Evolutionary conservation across 2,888 invertebrate species (phyloP).

Genomic region (Dascillus cervinus): DNA sequence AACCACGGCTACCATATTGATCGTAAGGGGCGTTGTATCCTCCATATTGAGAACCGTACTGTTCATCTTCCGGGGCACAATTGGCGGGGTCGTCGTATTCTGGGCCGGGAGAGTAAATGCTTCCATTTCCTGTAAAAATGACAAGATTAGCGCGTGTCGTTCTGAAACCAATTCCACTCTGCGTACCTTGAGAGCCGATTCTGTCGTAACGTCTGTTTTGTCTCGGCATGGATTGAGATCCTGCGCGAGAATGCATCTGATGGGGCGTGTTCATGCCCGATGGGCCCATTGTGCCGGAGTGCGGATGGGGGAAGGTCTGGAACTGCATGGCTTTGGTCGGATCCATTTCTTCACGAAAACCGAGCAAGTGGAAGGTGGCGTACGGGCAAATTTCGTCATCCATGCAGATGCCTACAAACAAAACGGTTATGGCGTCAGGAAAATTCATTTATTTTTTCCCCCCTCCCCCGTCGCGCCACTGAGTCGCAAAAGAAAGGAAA

Average conservation of each 20-base stretch:
- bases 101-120: constrained; percentile 74
- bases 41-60: constrained; percentile 80
- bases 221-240: constrained; percentile 80
- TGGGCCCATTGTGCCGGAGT: constrained; percentile 77
- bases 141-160: background rate
- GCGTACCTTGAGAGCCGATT: constrained; percentile 40
- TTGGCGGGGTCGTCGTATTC: constrained; percentile 93
- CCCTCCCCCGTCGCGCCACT: no score
- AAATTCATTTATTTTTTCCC: no score
- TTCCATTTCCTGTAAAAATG: constrained; percentile 59
- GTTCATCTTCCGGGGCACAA: constrained; percentile 85
- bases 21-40: constrained; percentile 79
- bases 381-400: constrained; percentile 96
- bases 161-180: background rate
- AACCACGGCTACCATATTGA: constrained; percentile 81
- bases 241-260: constrained; percentile 75
- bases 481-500: no score
- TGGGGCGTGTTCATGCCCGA: constrained; percentile 59
- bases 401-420: constrained; percentile 67
- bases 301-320: constrained; percentile 79
- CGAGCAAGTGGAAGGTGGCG: constrained; percentile 91
- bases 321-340: constrained; percentile 85
- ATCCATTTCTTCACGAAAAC: constrained; percentile 94
- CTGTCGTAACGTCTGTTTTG: constrained; percentile 40
- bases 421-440: constrained; percentile 18